Evolutionary conservation across 1,140 invertebrate genomes (phyloP).

Genomic region (Caenorhabditis briggsae): DNA sequence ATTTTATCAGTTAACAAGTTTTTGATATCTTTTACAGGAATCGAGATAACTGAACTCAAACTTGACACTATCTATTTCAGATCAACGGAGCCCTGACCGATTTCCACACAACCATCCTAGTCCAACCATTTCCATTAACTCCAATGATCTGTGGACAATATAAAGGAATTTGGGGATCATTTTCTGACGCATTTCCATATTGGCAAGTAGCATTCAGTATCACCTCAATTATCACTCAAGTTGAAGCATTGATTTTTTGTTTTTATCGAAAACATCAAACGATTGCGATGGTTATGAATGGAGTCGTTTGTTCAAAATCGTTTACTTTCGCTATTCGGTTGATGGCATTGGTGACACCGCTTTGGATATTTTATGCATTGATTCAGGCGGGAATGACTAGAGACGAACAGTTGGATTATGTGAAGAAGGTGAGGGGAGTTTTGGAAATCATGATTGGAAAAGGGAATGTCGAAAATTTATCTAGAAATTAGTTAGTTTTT

Average conservation of each 20-base stretch:
- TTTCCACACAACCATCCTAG: background rate
- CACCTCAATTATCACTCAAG: background rate
- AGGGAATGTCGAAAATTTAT: too few relatives aligned
- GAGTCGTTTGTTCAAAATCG: background rate
- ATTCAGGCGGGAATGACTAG: background rate
- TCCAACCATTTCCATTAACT: background rate
- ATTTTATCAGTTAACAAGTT: too few relatives aligned
- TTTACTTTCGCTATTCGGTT: background rate
- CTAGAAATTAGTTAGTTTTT: too few relatives aligned
- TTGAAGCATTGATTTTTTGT: background rate
- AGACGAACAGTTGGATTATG: slow-evolving; percentile 26
- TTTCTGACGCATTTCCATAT: background rate
- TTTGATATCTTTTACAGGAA: too few relatives aligned
- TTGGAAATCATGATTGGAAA: background rate
- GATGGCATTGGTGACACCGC: background rate
- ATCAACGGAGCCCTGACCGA: background rate
- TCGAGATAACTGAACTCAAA: too few relatives aligned
- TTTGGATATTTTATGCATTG: background rate
- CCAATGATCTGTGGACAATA: slow-evolving; percentile 32
- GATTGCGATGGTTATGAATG: slow-evolving; percentile 4
- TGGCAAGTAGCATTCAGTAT: slow-evolving; percentile 20
- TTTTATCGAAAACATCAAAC: slow-evolving; percentile 24
- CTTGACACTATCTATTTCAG: background rate
- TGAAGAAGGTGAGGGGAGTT: background rate
- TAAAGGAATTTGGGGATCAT: background rate